Evolutionary conservation across 92 coral and sea anemone species (phyloP).

Genomic region (Isaurus tuberculatus): DNA sequence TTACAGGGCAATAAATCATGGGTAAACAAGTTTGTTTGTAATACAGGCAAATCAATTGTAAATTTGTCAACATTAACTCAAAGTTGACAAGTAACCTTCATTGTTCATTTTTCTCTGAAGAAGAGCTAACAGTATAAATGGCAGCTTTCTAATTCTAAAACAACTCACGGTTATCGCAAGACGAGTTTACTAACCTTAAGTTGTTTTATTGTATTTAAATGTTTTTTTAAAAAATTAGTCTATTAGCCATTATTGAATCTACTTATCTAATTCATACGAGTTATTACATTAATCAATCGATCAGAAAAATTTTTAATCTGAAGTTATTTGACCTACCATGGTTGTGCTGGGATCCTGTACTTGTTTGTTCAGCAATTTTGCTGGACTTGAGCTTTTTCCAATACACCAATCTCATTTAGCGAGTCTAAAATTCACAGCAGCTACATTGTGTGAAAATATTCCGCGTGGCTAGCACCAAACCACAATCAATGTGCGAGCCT

Average conservation of each 20-base stretch:
- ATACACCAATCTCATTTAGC: constrained; percentile 19
- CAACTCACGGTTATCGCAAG: not conserved
- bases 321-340: not conserved
- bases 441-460: not conserved
- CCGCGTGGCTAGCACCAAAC: constrained; percentile 8
- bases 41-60: not conserved
- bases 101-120: not conserved
- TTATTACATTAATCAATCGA: not conserved
- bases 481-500: not conserved
- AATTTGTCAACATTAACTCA: not conserved
- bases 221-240: not conserved
- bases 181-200: not conserved
- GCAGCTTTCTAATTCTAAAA: not conserved
- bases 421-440: not conserved
- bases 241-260: not conserved
- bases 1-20: not conserved
- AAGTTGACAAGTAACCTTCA: not conserved
- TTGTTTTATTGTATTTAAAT: not conserved
- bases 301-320: not conserved
- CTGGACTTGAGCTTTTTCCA: constrained; percentile 39
- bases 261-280: not conserved
- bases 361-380: constrained; percentile 37
- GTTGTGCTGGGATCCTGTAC: not conserved
- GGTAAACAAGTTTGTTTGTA: not conserved
- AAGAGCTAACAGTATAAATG: not conserved